phyloP scores from a whole-genome alignment of 1,140 invertebrate genomes.

The Pseudomyrmex dendroicus region DNA sequence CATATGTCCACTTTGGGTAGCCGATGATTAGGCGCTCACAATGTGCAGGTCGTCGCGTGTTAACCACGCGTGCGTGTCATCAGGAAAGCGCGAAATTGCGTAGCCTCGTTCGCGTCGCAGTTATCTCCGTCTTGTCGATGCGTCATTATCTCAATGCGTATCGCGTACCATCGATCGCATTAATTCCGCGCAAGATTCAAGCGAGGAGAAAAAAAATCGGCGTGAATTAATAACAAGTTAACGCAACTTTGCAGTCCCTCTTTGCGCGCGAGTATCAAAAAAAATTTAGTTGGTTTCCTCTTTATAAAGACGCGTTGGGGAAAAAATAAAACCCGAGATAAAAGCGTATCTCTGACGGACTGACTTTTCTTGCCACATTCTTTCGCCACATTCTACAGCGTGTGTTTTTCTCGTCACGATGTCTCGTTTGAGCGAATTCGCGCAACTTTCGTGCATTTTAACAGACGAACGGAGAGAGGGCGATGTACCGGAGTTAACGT shows the following conservation, averaged over 20 bases:
- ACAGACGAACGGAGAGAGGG: conserved; percentile 34
- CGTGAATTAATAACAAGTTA: no score
- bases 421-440: conserved; percentile 7
- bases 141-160: conserved; percentile 16
- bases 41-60: conserved; percentile 46
- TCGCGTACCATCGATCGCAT: not conserved
- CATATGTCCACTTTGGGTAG: conserved; percentile 50
- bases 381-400: not conserved
- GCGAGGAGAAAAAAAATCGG: no score
- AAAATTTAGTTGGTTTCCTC: no score
- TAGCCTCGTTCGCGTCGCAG: not conserved
- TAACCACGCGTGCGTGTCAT: conserved; percentile 60
- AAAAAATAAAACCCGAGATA: no score
- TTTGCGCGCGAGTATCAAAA: not conserved
- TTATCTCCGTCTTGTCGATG: conserved; percentile 24
- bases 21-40: conserved; percentile 43
- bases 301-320: no score
- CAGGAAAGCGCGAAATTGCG: conserved; percentile 54
- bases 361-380: not conserved
- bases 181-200: not conserved
- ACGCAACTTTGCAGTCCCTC: no score
- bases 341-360: no score
- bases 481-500: conserved; percentile 29
- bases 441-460: conserved; percentile 56
- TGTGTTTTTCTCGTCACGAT: not conserved